phyloP scores from a whole-genome alignment of 2,888 invertebrate genomes.

The Hesperia comma region DNA sequence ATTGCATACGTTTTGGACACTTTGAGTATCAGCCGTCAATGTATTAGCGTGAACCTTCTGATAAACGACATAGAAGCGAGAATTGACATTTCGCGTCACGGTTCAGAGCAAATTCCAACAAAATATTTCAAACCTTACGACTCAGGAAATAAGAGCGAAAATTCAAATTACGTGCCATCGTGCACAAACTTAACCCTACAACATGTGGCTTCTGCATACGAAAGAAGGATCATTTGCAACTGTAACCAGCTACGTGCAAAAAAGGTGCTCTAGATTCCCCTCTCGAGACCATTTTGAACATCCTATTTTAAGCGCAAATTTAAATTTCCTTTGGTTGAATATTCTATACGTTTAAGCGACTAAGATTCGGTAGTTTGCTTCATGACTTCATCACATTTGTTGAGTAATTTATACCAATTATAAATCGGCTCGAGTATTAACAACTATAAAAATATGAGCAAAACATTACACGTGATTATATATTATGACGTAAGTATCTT shows the following conservation, averaged over 20 bases:
- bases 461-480: no score
- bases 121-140: not conserved
- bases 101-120: not conserved
- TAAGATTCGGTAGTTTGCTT: not conserved
- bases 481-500: no score
- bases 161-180: not conserved
- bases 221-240: slow-evolving; percentile 37
- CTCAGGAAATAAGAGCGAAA: slow-evolving; percentile 7
- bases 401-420: no score
- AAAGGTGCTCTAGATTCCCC: slow-evolving; percentile 34
- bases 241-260: slow-evolving; percentile 36
- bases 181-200: slow-evolving; percentile 20
- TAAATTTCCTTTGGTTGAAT: slow-evolving; percentile 25
- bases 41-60: slow-evolving; percentile 14
- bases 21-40: slow-evolving; percentile 11
- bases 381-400: not conserved
- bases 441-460: no score
- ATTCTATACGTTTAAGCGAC: not conserved
- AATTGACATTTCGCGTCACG: not conserved
- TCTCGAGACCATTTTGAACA: slow-evolving; percentile 28
- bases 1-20: slow-evolving; percentile 27
- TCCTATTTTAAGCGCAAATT: slow-evolving; percentile 31
- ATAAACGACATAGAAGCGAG: slow-evolving; percentile 13
- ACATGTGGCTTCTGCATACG: slow-evolving; percentile 29
- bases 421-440: no score